Evolutionary conservation across 2,113 vertebrate species (phyloP).

Genomic region (Lipotes vexillifer): DNA sequence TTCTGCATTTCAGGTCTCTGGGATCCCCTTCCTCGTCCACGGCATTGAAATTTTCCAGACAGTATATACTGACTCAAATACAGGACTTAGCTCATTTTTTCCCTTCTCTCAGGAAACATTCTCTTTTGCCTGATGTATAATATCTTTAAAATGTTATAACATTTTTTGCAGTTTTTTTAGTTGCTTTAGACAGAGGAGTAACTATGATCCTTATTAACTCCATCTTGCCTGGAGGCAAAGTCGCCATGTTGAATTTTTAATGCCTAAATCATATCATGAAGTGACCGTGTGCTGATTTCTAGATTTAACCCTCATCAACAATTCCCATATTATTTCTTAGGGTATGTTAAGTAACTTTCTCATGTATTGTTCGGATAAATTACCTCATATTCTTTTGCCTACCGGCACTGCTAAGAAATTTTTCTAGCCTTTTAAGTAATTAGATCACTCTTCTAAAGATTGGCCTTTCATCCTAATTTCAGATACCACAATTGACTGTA

Average conservation of each 20-base stretch:
- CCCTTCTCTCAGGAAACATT: background rate
- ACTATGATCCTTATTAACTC: background rate
- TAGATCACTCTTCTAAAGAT: background rate
- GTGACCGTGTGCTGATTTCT: background rate
- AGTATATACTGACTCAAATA: background rate
- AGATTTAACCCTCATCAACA: background rate
- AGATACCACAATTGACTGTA: background rate
- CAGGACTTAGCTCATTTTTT: background rate
- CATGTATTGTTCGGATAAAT: background rate
- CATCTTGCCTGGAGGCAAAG: background rate
- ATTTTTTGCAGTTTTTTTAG: background rate
- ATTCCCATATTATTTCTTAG: background rate
- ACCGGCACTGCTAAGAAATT: background rate
- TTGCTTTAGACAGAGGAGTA: background rate
- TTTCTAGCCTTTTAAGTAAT: background rate
- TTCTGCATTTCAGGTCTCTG: background rate
- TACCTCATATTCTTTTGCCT: background rate
- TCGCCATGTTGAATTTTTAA: background rate
- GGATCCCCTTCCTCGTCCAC: background rate
- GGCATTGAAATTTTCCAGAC: background rate
- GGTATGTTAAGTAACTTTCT: background rate
- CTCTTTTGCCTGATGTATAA: background rate
- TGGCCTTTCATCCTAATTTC: background rate
- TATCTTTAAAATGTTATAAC: background rate
- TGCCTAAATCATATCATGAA: background rate